Conservation (phyloP, 1,140 invertebrate genomes). For the Araneus ventricosus region DNA sequence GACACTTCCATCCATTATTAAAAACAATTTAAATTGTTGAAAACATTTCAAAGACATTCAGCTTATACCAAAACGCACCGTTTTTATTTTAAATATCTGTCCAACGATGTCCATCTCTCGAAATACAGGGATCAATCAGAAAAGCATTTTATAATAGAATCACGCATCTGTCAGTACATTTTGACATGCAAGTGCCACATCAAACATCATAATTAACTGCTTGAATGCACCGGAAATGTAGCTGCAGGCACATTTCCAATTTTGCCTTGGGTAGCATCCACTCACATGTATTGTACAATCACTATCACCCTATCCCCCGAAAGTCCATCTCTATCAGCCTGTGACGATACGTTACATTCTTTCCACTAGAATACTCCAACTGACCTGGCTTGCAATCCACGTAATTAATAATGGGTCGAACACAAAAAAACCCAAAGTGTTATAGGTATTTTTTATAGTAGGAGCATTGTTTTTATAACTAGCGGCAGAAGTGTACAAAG, state of each 20-base stretch:
- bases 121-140: not conserved
- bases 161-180: not conserved
- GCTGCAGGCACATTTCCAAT: conserved; percentile 3
- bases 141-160: not conserved
- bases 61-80: too few relatives aligned
- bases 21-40: too few relatives aligned
- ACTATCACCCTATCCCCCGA: conserved; percentile 4
- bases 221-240: conserved; percentile 32
- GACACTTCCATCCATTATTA: too few relatives aligned
- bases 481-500: conserved; percentile 16
- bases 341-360: conserved; percentile 52
- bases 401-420: conserved; percentile 10
- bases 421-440: conserved; percentile 43
- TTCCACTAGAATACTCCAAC: conserved; percentile 44
- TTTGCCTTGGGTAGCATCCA: not conserved
- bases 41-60: too few relatives aligned
- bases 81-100: too few relatives aligned
- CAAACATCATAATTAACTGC: conserved; percentile 58
- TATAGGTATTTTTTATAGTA: conserved; percentile 38
- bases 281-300: not conserved
- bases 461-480: conserved; percentile 54
- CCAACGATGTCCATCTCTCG: not conserved
- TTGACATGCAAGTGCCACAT: conserved; percentile 11
- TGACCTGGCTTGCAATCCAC: conserved; percentile 42
- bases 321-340: conserved; percentile 52